These are phyloP conservation scores for Tonatia bakeri DNA, from an alignment of 2,113 vertebrate genomes.

Conservation along the genomic window DNA sequence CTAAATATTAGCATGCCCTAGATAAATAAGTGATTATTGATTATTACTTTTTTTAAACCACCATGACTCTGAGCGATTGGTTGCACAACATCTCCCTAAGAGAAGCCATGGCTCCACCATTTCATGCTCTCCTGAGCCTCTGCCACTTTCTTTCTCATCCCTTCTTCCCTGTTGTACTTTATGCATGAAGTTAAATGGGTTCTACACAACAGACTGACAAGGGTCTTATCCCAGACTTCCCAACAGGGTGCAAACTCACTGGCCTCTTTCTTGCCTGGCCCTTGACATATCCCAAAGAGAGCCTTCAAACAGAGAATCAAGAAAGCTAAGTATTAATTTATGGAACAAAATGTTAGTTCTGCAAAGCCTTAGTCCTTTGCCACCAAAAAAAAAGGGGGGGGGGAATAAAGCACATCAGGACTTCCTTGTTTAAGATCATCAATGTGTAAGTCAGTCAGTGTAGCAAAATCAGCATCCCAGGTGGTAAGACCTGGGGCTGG, in stretches of 20 bases:
- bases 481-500: not conserved
- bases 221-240: conserved; percentile 27
- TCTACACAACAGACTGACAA: not conserved
- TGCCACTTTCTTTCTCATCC: conserved; percentile 42
- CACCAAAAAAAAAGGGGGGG: not conserved
- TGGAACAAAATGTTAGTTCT: not conserved
- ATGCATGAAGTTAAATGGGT: not conserved
- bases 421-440: not conserved
- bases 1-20: conserved; percentile 56
- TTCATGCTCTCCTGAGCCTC: conserved; percentile 32
- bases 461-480: not conserved
- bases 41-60: conserved; percentile 48
- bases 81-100: conserved; percentile 3
- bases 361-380: not conserved
- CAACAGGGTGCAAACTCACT: not conserved
- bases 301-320: not conserved
- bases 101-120: conserved; percentile 33
- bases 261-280: not conserved
- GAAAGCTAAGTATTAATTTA: not conserved
- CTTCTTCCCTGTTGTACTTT: not conserved
- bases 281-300: conserved; percentile 11
- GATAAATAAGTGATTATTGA: conserved; percentile 64
- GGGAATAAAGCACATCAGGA: not conserved
- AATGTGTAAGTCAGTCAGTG: not conserved
- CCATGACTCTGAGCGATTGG: conserved; percentile 7